Evolutionary conservation across 1,140 invertebrate genomes (phyloP).

Genomic region (Calliphora vicina): DNA sequence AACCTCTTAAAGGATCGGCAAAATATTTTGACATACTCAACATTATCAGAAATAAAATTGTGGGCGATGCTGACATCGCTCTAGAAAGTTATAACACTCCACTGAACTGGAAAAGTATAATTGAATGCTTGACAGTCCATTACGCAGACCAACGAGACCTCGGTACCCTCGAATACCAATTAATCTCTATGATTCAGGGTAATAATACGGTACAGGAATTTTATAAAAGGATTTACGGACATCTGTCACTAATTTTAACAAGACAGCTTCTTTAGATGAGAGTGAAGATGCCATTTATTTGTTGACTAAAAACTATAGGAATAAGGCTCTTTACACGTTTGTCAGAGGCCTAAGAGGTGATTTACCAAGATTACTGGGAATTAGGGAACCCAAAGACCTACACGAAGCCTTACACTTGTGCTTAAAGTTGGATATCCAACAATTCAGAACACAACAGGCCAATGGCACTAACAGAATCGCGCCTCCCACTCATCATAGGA

Average conservation of each 20-base stretch:
- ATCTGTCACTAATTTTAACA: slow-evolving; percentile 22
- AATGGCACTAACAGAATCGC: neutral
- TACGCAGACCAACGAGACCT: slow-evolving; percentile 14
- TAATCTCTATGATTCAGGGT: neutral
- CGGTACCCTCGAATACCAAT: slow-evolving; percentile 21
- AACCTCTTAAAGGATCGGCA: neutral
- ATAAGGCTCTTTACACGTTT: neutral
- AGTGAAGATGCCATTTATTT: neutral
- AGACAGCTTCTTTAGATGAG: neutral
- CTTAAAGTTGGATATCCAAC: neutral
- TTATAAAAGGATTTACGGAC: slow-evolving; percentile 13
- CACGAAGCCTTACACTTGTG: neutral
- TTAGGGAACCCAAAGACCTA: neutral
- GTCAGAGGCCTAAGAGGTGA: slow-evolving; percentile 3
- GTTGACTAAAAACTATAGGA: neutral
- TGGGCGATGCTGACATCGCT: neutral
- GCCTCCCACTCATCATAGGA: neutral
- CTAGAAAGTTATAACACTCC: slow-evolving; percentile 17
- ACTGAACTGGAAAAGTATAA: slow-evolving; percentile 16
- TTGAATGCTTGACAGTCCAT: neutral
- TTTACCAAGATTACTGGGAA: neutral
- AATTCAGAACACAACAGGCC: slow-evolving; percentile 6
- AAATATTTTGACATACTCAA: too few species aligned
- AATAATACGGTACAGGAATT: neutral
- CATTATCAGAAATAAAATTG: slow-evolving; percentile 18